These are phyloP conservation scores for Oryctolagus cuniculus DNA, from an alignment of 2,113 vertebrate genomes.

Conservation along the genomic window DNA sequence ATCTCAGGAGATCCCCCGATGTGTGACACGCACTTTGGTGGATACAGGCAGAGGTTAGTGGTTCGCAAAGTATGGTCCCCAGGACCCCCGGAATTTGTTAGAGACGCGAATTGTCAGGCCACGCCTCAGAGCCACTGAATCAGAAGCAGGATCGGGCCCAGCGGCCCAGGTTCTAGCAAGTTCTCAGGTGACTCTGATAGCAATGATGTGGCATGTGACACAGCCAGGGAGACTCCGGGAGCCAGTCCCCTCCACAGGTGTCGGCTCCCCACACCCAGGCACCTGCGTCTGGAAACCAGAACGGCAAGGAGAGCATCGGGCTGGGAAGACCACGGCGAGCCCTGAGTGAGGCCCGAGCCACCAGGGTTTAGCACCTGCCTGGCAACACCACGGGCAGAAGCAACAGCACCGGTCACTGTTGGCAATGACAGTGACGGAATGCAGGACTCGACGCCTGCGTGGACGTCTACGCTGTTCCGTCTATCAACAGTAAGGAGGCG, in stretches of 20 bases:
- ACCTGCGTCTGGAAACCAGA: neutral
- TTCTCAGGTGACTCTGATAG: no score
- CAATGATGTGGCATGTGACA: no score
- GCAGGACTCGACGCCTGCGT: rapidly evolving
- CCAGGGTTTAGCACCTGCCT: neutral
- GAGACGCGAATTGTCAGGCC: neutral
- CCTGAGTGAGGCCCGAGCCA: neutral
- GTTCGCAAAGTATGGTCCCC: neutral
- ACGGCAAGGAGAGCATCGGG: rapidly evolving
- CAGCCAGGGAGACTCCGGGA: neutral
- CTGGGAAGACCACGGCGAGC: neutral
- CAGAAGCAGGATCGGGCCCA: neutral
- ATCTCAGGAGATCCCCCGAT: neutral
- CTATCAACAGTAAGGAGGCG: rapidly evolving
- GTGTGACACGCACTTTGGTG: no score
- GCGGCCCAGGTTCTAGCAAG: neutral
- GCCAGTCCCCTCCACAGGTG: neutral
- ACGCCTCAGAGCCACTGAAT: neutral
- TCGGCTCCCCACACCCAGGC: neutral
- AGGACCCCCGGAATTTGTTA: neutral
- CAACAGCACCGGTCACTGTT: neutral
- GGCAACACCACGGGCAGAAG: neutral
- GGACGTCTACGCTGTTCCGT: rapidly evolving
- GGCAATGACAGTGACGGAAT: rapidly evolving
- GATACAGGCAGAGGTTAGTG: no score